A percentile compares a stretch with the other conserved stretches of the same genome.
Evolutionary conservation across 2,888 invertebrate genomes (phyloP).

Genomic region (Tenthredo mesomela): DNA sequence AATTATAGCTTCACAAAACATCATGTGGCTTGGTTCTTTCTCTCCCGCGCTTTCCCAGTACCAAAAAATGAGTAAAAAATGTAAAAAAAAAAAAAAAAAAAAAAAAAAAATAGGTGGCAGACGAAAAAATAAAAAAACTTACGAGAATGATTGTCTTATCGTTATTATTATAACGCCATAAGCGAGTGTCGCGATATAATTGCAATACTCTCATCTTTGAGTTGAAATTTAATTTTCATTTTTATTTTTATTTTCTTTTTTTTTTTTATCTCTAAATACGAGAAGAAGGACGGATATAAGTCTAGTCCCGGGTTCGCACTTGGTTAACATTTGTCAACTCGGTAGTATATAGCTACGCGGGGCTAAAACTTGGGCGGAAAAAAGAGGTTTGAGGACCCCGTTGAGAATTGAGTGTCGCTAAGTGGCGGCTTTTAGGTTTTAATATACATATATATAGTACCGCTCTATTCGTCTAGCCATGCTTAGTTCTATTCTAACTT

Average conservation of each 20-base stretch:
- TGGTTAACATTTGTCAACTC: slow-evolving; percentile 46
- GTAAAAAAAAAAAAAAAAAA: background rate
- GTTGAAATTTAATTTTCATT: background rate
- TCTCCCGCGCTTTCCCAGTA: background rate
- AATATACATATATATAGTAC: slow-evolving; percentile 64
- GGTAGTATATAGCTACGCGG: background rate
- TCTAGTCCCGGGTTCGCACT: slow-evolving; percentile 29
- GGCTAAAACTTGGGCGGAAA: background rate
- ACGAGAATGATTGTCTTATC: slow-evolving; percentile 1
- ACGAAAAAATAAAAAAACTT: background rate
- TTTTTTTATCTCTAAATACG: background rate
- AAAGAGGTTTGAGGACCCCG: slow-evolving; percentile 42
- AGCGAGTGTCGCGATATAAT: background rate
- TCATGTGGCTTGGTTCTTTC: background rate
- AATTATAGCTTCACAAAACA: slow-evolving; percentile 62
- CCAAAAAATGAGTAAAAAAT: background rate
- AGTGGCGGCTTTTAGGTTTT: slow-evolving; percentile 65
- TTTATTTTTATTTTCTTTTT: background rate
- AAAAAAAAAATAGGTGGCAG: background rate
- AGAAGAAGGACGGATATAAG: background rate
- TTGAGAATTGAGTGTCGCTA: slow-evolving; percentile 62
- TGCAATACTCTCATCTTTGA: background rate
- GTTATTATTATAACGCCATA: slow-evolving; percentile 3
- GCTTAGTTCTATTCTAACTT: background rate
- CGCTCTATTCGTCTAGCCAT: slow-evolving; percentile 59